Percentiles rank a stretch among this genome's conserved stretches.
Conservation (phyloP, 1,140 invertebrate genomes). For the Stegodyphus mimosarum region DNA sequence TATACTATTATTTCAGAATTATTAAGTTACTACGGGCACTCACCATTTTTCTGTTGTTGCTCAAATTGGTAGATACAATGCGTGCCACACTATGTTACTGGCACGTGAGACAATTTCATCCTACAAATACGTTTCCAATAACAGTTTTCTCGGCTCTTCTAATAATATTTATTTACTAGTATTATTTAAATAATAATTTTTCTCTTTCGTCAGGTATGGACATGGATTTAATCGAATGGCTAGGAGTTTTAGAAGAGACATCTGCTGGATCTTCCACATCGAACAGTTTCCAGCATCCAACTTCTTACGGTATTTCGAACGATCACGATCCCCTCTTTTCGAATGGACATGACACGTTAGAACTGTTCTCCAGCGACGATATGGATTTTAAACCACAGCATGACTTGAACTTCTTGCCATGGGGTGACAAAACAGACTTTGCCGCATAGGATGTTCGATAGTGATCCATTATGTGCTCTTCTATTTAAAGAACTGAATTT, state of each 20-base stretch:
- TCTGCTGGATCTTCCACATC: slow-evolving; percentile 4
- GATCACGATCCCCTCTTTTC: slow-evolving; percentile 48
- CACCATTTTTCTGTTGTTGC: too few relatives aligned
- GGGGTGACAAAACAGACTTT: slow-evolving; percentile 42
- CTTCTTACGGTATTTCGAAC: slow-evolving; percentile 15
- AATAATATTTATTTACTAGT: too few relatives aligned
- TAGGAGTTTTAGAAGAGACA: slow-evolving; percentile 1
- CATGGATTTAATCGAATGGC: slow-evolving; percentile 43
- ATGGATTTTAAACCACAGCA: slow-evolving; percentile 54
- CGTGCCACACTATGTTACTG: too few relatives aligned
- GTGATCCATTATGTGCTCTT: too few relatives aligned
- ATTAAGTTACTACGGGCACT: too few relatives aligned
- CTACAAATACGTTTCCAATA: too few relatives aligned
- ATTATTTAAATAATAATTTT: background rate
- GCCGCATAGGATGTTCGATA: background rate
- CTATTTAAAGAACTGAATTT: too few relatives aligned
- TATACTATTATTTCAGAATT: too few relatives aligned
- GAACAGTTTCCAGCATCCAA: slow-evolving; percentile 17
- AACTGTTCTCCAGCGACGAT: slow-evolving; percentile 53
- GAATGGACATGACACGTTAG: slow-evolving; percentile 42
- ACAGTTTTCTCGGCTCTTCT: too few relatives aligned
- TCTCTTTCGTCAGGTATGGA: slow-evolving; percentile 23
- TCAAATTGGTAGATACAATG: too few relatives aligned
- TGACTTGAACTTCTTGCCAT: slow-evolving; percentile 32
- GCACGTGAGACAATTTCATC: too few relatives aligned